phyloP scores from a whole-genome alignment of 2,888 invertebrate genomes.

The Sesia bembeciformis region DNA sequence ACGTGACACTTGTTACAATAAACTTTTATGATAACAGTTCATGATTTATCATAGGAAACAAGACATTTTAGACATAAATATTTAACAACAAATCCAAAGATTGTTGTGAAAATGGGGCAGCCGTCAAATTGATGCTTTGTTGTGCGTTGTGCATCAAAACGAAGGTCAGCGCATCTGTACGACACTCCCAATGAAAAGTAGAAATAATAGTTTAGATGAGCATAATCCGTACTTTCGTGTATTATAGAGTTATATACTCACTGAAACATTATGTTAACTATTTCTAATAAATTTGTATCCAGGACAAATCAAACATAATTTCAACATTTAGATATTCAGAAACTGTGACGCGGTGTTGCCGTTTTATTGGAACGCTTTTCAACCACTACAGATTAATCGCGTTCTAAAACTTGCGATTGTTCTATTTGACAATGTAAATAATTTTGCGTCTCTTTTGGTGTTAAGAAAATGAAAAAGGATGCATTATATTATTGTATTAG shows the following conservation, averaged over 20 bases:
- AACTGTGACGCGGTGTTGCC: slow-evolving; percentile 51
- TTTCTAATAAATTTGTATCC: slow-evolving; percentile 41
- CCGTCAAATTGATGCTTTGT: slow-evolving; percentile 76
- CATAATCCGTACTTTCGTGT: slow-evolving; percentile 22
- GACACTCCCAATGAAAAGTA: slow-evolving; percentile 57
- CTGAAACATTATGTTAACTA: slow-evolving; percentile 63
- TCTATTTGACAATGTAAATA: too few relatives aligned
- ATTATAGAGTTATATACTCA: slow-evolving; percentile 52
- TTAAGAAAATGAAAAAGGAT: too few relatives aligned
- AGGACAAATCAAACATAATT: slow-evolving; percentile 66
- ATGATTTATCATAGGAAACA: slow-evolving; percentile 19
- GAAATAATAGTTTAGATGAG: slow-evolving; percentile 23
- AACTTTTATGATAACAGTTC: slow-evolving; percentile 22
- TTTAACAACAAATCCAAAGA: slow-evolving; percentile 46
- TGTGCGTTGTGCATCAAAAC: slow-evolving; percentile 76
- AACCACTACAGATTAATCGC: too few relatives aligned
- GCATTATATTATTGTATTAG: too few relatives aligned
- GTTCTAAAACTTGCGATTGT: too few relatives aligned
- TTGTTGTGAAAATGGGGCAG: slow-evolving; percentile 75
- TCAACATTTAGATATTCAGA: slow-evolving; percentile 66
- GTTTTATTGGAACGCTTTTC: too few relatives aligned
- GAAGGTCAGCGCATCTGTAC: slow-evolving; percentile 73
- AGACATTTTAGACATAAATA: slow-evolving; percentile 28
- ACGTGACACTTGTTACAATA: slow-evolving; percentile 41
- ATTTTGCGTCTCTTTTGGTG: too few relatives aligned